A percentile compares a stretch with the other conserved stretches of the same genome.
These are phyloP conservation scores for Isaurus tuberculatus DNA, from an alignment of 92 coral and sea anemone species.

Conservation along the genomic window DNA sequence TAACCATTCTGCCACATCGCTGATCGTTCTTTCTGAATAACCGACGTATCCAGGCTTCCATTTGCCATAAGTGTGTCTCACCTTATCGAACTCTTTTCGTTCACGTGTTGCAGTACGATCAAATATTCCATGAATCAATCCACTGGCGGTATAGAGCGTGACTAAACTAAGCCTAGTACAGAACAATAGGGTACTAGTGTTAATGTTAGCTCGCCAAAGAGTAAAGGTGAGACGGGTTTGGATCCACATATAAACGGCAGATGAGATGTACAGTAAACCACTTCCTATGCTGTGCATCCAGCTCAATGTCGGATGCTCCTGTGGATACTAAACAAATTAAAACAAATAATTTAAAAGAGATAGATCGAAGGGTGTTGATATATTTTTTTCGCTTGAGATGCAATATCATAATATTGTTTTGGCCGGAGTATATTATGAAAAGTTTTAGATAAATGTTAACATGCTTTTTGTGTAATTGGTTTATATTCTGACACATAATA, in stretches of 20 bases:
- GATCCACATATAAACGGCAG: constrained; percentile 5
- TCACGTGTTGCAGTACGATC: constrained; percentile 1
- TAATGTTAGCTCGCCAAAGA: background rate
- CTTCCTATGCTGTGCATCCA: constrained; percentile 8
- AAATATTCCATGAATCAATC: background rate
- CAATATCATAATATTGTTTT: too few relatives aligned
- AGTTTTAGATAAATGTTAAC: too few relatives aligned
- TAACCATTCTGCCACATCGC: constrained; percentile 19
- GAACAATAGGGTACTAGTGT: background rate
- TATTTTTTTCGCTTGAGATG: too few relatives aligned
- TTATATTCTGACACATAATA: too few relatives aligned
- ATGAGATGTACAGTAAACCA: background rate
- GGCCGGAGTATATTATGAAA: too few relatives aligned
- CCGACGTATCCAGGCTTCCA: constrained; percentile 7
- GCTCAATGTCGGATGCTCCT: background rate
- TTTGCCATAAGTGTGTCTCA: constrained; percentile 12
- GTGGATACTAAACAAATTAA: background rate
- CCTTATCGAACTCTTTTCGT: background rate
- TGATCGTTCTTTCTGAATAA: background rate
- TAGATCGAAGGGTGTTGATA: background rate
- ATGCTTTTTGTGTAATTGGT: too few relatives aligned
- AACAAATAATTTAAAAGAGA: background rate
- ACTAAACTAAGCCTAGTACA: background rate
- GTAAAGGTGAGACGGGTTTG: constrained; percentile 11
- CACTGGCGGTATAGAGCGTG: background rate